Base-by-base conservation (phyloP, 1,140 invertebrate genomes). In the Trichogramma pretiosum region DNA sequence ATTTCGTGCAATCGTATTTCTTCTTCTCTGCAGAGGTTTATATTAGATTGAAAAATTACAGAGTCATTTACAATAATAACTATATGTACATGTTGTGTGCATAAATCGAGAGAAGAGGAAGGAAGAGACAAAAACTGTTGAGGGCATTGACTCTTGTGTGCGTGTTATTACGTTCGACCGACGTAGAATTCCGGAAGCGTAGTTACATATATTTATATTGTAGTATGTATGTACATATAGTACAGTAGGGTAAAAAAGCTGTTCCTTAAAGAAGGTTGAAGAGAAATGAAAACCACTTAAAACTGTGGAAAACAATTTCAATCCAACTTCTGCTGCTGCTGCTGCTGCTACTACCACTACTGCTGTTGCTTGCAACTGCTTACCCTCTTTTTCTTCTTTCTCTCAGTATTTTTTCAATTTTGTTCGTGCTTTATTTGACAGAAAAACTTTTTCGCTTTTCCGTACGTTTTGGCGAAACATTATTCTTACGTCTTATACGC, bases 241-340 rank as follows among this genome's bases (percentile, higher is more conserved):
- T n/a, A 19, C 4, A 41, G 53, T 41, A 49, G 54, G 21, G 50
- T 45, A n/a, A 22, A 56, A 37, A 37, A 28, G 13, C 18, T 14
- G 33, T 39, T 38, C 18, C 24, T n/a, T n/a, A 46, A 10, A n/a
- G n/a, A n/a, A n/a, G 52, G 53, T 34, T 46, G 53, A 56, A 51
- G 39, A 54, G 55, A 43, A 44, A 41, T 42, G 53, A 50, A 51
- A 56, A 55, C 52, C 53, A 61, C 59, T 64, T 62, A 58, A 61
- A 61, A 62, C 56, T 61, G 61, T 60, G 55, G 56, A 59, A 62
- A 64, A 64, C 57, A 58, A 64, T 64, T 64, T 52, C 59, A 59
- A 61, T 62, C 53, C 56, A 64, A 60, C 56, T 62, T 59, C 60
- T 61, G 60, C 55, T 50, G 32, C 24, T 11, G 16, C 24, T 16